A percentile compares a stretch with the other conserved stretches of the same genome.
Conservation (phyloP, 2,797 vertebrate species). For the Melanotaenia trifasciata region DNA sequence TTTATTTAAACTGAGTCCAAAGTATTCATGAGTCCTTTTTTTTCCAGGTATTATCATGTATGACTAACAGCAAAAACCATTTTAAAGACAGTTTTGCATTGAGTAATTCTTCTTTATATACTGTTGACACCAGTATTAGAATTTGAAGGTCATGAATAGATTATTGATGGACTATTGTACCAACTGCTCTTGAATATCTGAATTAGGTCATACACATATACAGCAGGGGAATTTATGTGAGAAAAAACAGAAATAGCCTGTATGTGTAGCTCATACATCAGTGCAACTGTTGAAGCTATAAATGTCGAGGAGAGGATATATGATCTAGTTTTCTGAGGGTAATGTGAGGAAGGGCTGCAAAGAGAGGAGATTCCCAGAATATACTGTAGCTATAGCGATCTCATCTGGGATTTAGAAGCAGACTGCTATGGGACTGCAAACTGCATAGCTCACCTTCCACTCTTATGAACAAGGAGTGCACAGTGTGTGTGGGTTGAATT, state of each 20-base stretch:
- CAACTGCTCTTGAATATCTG: constrained; percentile 5
- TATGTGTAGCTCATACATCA: constrained; percentile 8
- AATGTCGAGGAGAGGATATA: constrained; percentile 55
- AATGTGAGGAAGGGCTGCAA: constrained; percentile 34
- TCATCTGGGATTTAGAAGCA: constrained; percentile 55
- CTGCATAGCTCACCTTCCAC: constrained; percentile 36
- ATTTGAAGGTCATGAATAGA: not conserved
- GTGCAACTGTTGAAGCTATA: constrained; percentile 29
- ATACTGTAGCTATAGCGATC: constrained; percentile 22
- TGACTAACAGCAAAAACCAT: not conserved
- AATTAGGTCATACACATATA: constrained; percentile 12
- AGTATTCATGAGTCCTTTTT: not conserved
- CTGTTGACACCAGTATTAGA: not conserved
- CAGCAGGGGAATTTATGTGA: not conserved
- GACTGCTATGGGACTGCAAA: constrained; percentile 43
- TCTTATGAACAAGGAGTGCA: constrained; percentile 31
- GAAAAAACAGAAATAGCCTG: constrained; percentile 6
- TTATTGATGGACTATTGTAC: constrained; percentile 8
- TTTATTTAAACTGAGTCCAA: constrained; percentile 4
- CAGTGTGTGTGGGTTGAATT: constrained; percentile 29
- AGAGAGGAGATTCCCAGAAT: constrained; percentile 20
- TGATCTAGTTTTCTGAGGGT: constrained; percentile 40
- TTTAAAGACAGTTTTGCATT: not conserved
- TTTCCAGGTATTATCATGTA: not conserved
- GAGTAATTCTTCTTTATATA: not conserved